Base-by-base conservation (phyloP, 2,888 invertebrate species). In the Trachelus stipa region DNA sequence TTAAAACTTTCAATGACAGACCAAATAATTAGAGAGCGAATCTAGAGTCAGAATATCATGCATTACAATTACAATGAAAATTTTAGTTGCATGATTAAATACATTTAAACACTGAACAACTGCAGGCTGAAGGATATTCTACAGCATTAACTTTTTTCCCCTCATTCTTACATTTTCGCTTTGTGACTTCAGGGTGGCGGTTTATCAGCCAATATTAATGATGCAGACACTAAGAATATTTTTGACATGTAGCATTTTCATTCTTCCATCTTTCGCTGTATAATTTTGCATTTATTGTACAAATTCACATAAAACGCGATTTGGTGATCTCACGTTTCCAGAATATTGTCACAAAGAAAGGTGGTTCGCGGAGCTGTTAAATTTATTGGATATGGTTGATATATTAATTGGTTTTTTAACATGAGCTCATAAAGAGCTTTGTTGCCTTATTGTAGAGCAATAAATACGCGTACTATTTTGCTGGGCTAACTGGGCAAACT, bases 401-500 rank as follows among this genome's bases (percentile, higher is more conserved):
- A 23, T 23, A 56, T 56, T 56, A 56, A 9, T 15, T 12, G 12
- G 23, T 40, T 23, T 23, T 23, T 56, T 56, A 56, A 56, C 56
- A 23, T 56, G 9, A 56, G 56, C 15, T 56, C 15, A 23, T 23
- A 71, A 71, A 4, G 1, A 31, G 31, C 31, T 71, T 12, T 12
- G 4, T 80, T 73, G 74, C 76, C 80, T 74, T 81, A 79, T 79
- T 76, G 68, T 80, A 80, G 77, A 80, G 82, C 79, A 81, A 78
- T 76, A 37, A 31, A 31, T 69, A 35, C 73, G 30, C 81, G 71
- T 81, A 80, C 34, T 71, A 71, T 71, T 12, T 34, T 15, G 33
- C 34, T 71, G 71, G 81, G 80, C 81, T 89, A 87, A 88, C 84
- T 79, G 77, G 80, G 80, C 79, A 83, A 85, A 87, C 83, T 86